Base-by-base conservation (phyloP, 2,888 invertebrate genomes). In the Drosophila paramelanica region DNA sequence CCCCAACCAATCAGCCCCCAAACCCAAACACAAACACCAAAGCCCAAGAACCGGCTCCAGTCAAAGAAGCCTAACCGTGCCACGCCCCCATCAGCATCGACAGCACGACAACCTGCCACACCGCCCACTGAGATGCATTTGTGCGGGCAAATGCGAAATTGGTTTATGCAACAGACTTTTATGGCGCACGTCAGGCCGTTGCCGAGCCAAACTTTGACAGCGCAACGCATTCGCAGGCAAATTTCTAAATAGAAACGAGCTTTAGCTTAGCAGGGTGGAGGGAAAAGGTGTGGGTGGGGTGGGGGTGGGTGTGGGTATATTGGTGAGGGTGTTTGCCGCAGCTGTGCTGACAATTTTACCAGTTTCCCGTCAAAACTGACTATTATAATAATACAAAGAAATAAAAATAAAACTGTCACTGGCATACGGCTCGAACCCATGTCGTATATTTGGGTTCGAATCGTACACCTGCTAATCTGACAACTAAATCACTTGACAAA, bases 101-200 rank as follows among this genome's bases (percentile, higher is more conserved):
- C 27, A 27, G 27, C 27, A 11, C 8, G 1, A 5, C 17, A 17
- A 25, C 14, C 36, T 4, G 33, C 58, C 56, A 47, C 42, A 36
- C 14, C 45, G 23, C 47, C 39, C 67, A 60, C 39, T 41, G 53
- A 68, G 79, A 42, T 81, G 82, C 81, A 88, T 76, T 79, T 76
- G 73, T 67, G 77, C 83, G 66, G 61, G 78, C 84, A 83, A 87
- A 86, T 88, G 89, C 79, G 81, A 83, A 88, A 83, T 83, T 88
- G 83, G 83, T 88, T 88, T 83, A 88, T 83, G 83, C 89, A 83
- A 74, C 88, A 87, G 83, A 88, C 83, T 83, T 88, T 88, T 87
- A 83, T 87, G 89, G 78, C 62, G 84, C 74, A 62, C 74, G 68
- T 75, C 87, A 77, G 69, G 66, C 47, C 47, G 51, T 72, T 56